Percentiles rank a stretch among this genome's conserved stretches.
phyloP scores from a whole-genome alignment of 2,113 vertebrate genomes.

The Coptodon bakossiorum region DNA sequence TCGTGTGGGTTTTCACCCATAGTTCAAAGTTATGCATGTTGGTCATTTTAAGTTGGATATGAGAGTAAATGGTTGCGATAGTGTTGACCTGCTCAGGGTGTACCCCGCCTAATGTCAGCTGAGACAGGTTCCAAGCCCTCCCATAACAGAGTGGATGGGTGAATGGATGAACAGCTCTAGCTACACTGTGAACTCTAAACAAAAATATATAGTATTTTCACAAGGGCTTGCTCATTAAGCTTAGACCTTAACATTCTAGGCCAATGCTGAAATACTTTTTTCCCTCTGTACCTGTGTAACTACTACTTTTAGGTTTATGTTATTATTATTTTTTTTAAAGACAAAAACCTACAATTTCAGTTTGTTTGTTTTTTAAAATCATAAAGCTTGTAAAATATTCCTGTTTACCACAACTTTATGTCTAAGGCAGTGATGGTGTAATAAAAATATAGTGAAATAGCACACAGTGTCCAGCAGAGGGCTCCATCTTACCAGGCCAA shows the following conservation, averaged over 20 bases:
- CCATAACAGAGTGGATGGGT: not conserved
- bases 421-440: not conserved
- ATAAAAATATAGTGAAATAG: not conserved
- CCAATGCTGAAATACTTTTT: not conserved
- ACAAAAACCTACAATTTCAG: not conserved
- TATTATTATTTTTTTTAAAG: not conserved
- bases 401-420: not conserved
- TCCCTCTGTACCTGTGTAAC: not conserved
- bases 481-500: slow-evolving; percentile 87
- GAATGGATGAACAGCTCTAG: not conserved
- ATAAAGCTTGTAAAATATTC: not conserved
- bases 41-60: accelerated
- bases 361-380: not conserved
- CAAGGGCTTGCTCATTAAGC: not conserved
- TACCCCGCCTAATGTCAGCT: accelerated
- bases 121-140: not conserved
- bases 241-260: not conserved
- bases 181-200: not conserved
- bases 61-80: not conserved
- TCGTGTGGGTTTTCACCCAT: not conserved
- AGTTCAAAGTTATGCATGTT: not conserved
- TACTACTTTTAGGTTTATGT: not conserved
- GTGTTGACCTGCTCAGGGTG: not conserved
- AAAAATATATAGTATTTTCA: not conserved
- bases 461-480: slow-evolving; percentile 42